These are phyloP conservation scores for Mya arenaria DNA, from an alignment of 1,140 invertebrate species.

Conservation along the genomic window DNA sequence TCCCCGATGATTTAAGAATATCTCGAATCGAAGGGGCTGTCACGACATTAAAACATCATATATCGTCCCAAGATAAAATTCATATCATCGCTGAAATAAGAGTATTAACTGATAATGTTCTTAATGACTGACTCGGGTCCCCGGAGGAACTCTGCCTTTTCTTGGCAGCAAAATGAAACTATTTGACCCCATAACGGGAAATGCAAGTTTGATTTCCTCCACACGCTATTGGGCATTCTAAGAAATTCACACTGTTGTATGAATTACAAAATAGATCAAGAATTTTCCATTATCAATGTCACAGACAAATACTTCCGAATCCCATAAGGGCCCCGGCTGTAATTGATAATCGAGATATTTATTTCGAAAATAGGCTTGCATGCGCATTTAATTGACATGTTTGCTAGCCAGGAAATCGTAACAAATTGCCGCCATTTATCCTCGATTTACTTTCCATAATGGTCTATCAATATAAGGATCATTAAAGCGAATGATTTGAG, in stretches of 20 bases:
- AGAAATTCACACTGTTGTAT: constrained; percentile 49
- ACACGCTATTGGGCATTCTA: constrained; percentile 49
- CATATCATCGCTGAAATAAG: constrained; percentile 51
- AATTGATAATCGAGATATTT: constrained; percentile 55
- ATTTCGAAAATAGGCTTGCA: constrained; percentile 57
- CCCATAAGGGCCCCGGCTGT: constrained; percentile 49
- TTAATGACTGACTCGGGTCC: constrained; percentile 4
- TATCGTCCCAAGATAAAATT: constrained; percentile 55
- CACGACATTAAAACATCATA: constrained; percentile 58
- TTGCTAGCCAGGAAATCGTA: constrained; percentile 50
- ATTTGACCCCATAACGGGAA: constrained; percentile 54
- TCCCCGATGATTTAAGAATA: background rate
- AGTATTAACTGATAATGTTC: constrained; percentile 42
- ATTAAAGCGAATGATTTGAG: constrained; percentile 52
- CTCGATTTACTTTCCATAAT: constrained; percentile 50
- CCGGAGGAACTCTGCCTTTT: background rate
- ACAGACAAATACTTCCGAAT: constrained; percentile 42
- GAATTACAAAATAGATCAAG: constrained; percentile 58
- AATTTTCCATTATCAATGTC: constrained; percentile 55
- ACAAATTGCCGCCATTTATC: constrained; percentile 55
- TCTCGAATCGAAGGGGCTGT: constrained; percentile 31
- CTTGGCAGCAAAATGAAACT: constrained; percentile 43
- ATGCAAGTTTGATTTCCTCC: constrained; percentile 56
- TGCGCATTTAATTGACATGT: constrained; percentile 56
- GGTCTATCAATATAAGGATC: constrained; percentile 48